Percentiles rank a stretch among this genome's conserved stretches.
phyloP scores from a whole-genome alignment of 2,113 vertebrate genomes.

The Petrocephalus microphthalmus region DNA sequence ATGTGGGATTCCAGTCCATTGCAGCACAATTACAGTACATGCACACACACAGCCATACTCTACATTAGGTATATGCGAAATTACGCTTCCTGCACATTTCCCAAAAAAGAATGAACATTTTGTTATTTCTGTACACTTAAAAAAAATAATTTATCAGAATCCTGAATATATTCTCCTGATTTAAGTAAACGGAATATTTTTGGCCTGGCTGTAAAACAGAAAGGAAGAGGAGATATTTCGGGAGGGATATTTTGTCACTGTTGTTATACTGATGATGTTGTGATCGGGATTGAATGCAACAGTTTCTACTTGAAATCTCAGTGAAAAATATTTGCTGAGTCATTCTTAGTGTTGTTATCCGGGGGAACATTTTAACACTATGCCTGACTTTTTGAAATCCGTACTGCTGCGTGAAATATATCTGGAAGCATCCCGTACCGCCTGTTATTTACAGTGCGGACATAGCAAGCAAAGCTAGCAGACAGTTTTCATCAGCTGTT shows the following conservation, averaged over 20 bases:
- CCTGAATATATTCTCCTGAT: neutral
- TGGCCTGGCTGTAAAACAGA: neutral
- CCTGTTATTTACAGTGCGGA: neutral
- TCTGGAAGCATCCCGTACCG: neutral
- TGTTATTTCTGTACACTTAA: too few relatives aligned
- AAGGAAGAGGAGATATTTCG: neutral
- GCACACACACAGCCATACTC: too few relatives aligned
- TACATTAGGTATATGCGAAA: too few relatives aligned
- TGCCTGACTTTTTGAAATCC: neutral
- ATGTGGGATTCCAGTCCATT: too few relatives aligned
- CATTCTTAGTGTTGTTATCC: neutral
- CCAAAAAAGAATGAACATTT: too few relatives aligned
- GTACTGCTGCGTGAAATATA: neutral
- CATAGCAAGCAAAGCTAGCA: neutral
- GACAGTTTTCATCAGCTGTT: neutral
- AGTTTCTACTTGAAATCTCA: neutral
- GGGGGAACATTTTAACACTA: neutral
- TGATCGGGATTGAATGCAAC: neutral
- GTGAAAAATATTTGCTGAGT: neutral
- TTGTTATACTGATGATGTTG: neutral
- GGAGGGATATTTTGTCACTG: neutral
- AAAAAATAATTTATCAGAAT: neutral
- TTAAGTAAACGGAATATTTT: neutral
- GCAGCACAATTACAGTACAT: too few relatives aligned
- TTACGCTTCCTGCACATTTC: too few relatives aligned